Evolutionary conservation across 1,140 invertebrate species (phyloP), one percentile per base, ranked within the genome.

Genomic region (Neuroterus valhalla): DNA sequence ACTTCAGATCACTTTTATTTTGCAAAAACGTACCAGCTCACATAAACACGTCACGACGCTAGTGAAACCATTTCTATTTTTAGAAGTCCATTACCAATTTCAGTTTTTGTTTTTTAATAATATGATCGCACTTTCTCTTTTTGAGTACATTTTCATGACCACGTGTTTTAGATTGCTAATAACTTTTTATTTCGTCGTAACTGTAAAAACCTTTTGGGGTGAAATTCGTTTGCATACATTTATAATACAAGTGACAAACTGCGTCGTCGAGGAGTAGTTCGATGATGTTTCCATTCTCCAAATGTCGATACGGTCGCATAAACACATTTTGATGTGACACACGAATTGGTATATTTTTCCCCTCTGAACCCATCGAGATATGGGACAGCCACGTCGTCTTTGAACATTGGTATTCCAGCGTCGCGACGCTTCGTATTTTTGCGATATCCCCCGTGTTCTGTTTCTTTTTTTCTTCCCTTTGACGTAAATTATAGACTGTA

Each of bases 281-380:
- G 75, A 79, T 72, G 77, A 81, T 84, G 80, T 84, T 87, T 82
- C 76, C 77, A 84, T 86, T 85, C 80, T 74, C 26, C 21, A 67
- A 76, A 75, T 75, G 69, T 76, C 46, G 52, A 69, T 70, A 79
- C 72, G 78, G 76, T 69, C 81, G 82, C 85, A 84, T 88, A 86
- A 88, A 84, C 84, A 88, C 86, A 86, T 88, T 87, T 88, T 86
- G 88, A 88, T 88, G 86, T 84, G 85, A 88, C 86, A 81, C 81
- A 84, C 66, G 75, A 79, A 82, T 83, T 81, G 86, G 88, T 88
- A 85, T 88, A 88, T 88, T 83, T 85, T 85, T 84, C 82, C 72
- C 78, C 76, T n/a, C 70, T 71, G 74, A 72, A 78, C 70, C 70
- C 72, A 78, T 72, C 50, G 73, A 69, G 83, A 85, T 84, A 79